phyloP scores from a whole-genome alignment of 2,113 vertebrate genomes.

The Anarrhichthys ocellatus region DNA sequence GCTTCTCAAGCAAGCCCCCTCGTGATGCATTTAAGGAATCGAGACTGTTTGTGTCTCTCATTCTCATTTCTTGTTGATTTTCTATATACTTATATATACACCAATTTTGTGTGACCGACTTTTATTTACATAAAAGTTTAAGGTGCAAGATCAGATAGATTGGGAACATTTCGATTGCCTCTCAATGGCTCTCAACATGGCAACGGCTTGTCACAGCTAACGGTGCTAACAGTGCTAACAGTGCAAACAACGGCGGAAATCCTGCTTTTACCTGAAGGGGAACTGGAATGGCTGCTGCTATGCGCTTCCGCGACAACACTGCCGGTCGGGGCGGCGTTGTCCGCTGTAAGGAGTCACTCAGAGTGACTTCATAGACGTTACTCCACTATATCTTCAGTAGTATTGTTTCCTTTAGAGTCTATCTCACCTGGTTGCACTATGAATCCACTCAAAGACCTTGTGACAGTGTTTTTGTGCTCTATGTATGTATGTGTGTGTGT shows the following conservation, averaged over 20 bases:
- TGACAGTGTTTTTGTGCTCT: slow-evolving; percentile 34
- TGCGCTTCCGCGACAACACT: too few species aligned
- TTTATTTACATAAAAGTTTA: neutral
- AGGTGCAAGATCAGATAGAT: too few species aligned
- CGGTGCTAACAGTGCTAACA: neutral
- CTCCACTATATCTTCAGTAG: neutral
- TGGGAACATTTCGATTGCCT: too few species aligned
- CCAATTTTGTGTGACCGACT: neutral
- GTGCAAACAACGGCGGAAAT: neutral
- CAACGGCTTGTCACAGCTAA: neutral
- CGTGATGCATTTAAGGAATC: too few species aligned
- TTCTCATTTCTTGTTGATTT: neutral
- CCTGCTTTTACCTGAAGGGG: neutral
- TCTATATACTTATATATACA: neutral
- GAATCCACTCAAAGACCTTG: slow-evolving; percentile 46
- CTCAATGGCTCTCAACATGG: neutral
- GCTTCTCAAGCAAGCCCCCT: too few species aligned
- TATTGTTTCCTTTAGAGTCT: slow-evolving; percentile 13
- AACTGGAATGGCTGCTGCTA: neutral
- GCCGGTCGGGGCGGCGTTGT: too few species aligned
- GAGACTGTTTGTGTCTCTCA: neutral
- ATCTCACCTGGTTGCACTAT: slow-evolving; percentile 42
- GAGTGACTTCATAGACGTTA: too few species aligned
- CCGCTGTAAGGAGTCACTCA: too few species aligned
- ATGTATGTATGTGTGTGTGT: slow-evolving; percentile 40